Percentiles rank a stretch among this genome's conserved stretches.
Conservation (phyloP, 2,113 vertebrate species). For the Corythaixoides concolor region DNA sequence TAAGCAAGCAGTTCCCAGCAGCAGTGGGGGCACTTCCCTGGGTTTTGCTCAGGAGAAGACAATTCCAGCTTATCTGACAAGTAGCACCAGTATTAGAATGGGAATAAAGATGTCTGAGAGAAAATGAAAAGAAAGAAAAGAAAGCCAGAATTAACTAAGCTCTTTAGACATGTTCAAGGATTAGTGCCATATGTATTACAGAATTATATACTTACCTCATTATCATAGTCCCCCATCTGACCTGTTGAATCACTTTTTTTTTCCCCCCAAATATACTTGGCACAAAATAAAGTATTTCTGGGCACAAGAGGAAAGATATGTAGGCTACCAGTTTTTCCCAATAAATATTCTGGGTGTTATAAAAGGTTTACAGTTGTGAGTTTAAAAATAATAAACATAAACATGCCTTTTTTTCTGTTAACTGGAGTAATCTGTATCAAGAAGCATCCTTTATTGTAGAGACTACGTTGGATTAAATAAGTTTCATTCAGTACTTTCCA, state of each 20-base stretch:
- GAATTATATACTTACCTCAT: not conserved
- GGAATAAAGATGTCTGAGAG: not conserved
- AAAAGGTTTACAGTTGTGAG: not conserved
- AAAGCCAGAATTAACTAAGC: not conserved
- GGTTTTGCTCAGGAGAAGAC: not conserved
- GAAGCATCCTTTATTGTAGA: not conserved
- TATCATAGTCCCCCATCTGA: not conserved
- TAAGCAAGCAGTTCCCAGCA: not conserved
- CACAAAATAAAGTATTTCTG: not conserved
- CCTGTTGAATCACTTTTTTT: not conserved
- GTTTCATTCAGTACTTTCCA: not conserved
- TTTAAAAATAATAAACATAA: not conserved
- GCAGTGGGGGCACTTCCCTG: not conserved
- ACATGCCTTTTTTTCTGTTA: not conserved
- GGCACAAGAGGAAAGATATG: not conserved
- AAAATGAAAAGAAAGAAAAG: not conserved
- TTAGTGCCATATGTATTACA: not conserved
- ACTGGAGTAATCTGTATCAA: not conserved
- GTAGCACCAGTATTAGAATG: rapidly evolving
- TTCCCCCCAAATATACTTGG: not conserved
- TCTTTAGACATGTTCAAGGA: not conserved
- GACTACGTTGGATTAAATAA: not conserved
- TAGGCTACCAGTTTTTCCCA: not conserved
- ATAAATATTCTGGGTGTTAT: not conserved
- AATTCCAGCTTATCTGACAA: rapidly evolving